Base-by-base conservation (phyloP, 2,113 vertebrate genomes). In the Triplophysa siluroides region DNA sequence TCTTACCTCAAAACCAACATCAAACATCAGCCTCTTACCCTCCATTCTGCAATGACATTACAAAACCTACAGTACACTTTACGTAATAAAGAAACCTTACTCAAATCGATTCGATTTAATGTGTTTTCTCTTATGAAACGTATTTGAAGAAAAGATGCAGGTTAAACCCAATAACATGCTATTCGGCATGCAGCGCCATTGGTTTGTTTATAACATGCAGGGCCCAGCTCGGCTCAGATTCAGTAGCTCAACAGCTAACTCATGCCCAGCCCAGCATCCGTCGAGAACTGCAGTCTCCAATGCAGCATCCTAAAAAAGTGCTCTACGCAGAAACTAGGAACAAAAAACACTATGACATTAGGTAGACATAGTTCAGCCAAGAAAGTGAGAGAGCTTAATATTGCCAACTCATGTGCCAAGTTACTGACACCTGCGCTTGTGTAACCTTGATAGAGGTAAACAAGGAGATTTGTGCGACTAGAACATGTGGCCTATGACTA, bases 101-200 rank as follows among this genome's bases (percentile, higher is more conserved):
- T 58, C 50, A 18, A 72, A n/a, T 33, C 29, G 19, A 19, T 6
- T 21, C 19, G 21, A n/a, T 58, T 58, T 58, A 52, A 16, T 58
- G 52, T 9, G 33, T 50, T 72, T n/a, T 29, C 60, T 64, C 56
- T 61, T 18, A 43, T 24, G 64, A 63, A 13, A 18, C 63, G 54
- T 23, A 24, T 38, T 50, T 60, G 86, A 83, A 82, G 61, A 84
- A 82, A 87, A 83, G 47, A 77, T 78, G 74, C 73, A 65, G 26
- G 63, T 81, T 61, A 85, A 67, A 78, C 75, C 85, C 77, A 84
- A 85, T 86, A 82, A 76, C 90, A 90, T 92, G 92, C 90, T 78
- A 76, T 80, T 86, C 79, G 69, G 78, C 92, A 92, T 93, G 92
- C 92, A 91, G 77, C 82, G 88, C 85, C 83, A 83, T 69, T 73